Base-by-base conservation (phyloP, 2,797 vertebrate genomes). In the Cynopterus sphinx region DNA sequence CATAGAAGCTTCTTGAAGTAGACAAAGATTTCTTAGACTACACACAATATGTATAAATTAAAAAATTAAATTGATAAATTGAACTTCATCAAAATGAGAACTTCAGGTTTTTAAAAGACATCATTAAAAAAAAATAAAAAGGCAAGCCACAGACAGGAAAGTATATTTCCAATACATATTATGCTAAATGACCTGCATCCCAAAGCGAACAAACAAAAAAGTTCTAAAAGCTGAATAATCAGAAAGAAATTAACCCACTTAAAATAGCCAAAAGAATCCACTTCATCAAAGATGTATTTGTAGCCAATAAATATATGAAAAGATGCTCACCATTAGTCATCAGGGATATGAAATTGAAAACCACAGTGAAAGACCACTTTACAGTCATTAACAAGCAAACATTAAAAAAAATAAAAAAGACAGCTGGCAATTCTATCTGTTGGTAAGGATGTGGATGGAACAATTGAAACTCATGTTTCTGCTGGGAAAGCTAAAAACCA, bases 321-420 rank as follows among this genome's bases (percentile, higher is more conserved):
- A 63, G 22, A 87, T 83, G 49, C 16, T 95, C 63, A 82, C 83
- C n/a, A 73, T 67, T 78, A 78, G 67, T 78, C 31, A 84, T 31
- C 33, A 67, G 7, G 33, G 39, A 95, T 91, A 74, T 89, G 41
- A 90, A 92, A 91, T 55, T 68, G 89, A 84, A 95, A 92, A 46
- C 12, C 12, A 87, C 6, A 57, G 59, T 63, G 43, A 78, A 15
- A 87, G 39, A 93, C 43, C 53, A 70, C 31, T 86, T 86, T 33
- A 92, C 4, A 83, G 61, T 95, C 26, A 67, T 70, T 87, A n/a
- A 22, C 36, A 67, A 33, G 51, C 9, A 86, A 75, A 70, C 33
- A 61, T 43, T 55, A 39, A 78, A 94, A 77, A 68, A 12, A 87
- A 74, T 68, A 46, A 55, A 11, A 65, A 87, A 41, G 83, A 36